These are phyloP conservation scores for Pseudoips prasinana DNA, from an alignment of 2,888 invertebrate species.

Conservation along the genomic window DNA sequence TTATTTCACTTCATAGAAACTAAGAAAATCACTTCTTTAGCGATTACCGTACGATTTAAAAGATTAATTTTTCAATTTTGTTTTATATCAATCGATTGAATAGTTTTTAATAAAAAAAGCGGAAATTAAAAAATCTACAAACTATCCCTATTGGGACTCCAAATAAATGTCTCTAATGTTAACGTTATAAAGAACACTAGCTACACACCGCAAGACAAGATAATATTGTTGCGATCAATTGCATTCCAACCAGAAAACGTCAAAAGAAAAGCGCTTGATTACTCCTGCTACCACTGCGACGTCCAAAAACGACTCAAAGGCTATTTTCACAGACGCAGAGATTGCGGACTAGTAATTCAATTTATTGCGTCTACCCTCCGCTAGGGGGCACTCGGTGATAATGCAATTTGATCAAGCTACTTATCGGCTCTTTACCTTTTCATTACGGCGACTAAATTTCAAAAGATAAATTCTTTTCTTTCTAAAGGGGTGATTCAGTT, in stretches of 20 bases:
- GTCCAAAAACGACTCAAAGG: conserved; percentile 45
- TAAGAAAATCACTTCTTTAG: too few species aligned
- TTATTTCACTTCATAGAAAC: too few species aligned
- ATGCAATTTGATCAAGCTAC: conserved; percentile 75
- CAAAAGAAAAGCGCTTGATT: conserved; percentile 50
- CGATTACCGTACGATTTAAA: too few species aligned
- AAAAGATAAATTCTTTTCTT: conserved; percentile 32
- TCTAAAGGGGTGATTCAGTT: conserved; percentile 28
- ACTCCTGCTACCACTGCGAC: conserved; percentile 28
- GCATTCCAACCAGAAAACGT: conserved; percentile 25
- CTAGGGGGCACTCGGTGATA: conserved; percentile 59
- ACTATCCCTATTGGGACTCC: too few species aligned
- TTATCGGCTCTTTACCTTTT: conserved; percentile 75
- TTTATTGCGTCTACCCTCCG: conserved; percentile 63
- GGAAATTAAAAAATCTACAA: too few species aligned
- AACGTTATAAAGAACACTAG: too few species aligned
- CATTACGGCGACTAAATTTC: conserved; percentile 60
- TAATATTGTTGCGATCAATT: too few species aligned
- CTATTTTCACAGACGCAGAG: conserved; percentile 61
- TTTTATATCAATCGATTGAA: too few species aligned
- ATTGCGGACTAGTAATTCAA: conserved; percentile 69
- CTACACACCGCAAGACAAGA: too few species aligned
- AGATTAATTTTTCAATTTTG: too few species aligned
- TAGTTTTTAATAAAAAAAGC: too few species aligned
- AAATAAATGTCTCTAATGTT: too few species aligned